Evolutionary conservation across 2,113 vertebrate genomes (phyloP).

Genomic region (Pteruthius melanotis): DNA sequence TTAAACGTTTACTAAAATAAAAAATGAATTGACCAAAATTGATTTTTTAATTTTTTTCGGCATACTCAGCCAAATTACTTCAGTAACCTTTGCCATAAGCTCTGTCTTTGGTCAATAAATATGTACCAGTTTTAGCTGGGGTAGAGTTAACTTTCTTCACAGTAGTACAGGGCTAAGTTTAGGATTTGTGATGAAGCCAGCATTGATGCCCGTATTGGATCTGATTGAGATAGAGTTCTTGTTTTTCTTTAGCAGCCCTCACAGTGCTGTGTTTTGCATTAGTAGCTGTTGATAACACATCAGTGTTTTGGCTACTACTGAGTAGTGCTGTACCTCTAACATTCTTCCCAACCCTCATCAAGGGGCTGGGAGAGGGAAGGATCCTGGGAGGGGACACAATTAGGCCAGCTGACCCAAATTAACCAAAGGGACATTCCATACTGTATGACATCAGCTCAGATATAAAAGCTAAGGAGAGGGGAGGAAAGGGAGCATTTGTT

Average conservation of each 20-base stretch:
- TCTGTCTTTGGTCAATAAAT: not conserved
- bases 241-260: not conserved
- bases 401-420: not conserved
- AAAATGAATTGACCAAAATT: not conserved
- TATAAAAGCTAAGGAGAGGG: not conserved
- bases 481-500: not conserved
- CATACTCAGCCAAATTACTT: not conserved
- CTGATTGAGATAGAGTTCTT: not conserved
- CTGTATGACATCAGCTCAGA: fast-evolving
- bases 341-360: not conserved
- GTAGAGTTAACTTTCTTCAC: not conserved
- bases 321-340: not conserved
- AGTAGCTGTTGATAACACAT: not conserved
- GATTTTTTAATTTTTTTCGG: not conserved
- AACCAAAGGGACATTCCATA: not conserved
- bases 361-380: not conserved
- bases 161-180: not conserved
- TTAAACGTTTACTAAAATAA: not conserved
- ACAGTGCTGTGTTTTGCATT: not conserved
- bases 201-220: not conserved
- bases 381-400: not conserved
- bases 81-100: not conserved
- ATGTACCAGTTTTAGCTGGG: not conserved
- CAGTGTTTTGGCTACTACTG: not conserved
- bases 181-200: not conserved